These are phyloP conservation scores for Troides aeacus DNA, from an alignment of 2,888 invertebrate species.

Conservation along the genomic window DNA sequence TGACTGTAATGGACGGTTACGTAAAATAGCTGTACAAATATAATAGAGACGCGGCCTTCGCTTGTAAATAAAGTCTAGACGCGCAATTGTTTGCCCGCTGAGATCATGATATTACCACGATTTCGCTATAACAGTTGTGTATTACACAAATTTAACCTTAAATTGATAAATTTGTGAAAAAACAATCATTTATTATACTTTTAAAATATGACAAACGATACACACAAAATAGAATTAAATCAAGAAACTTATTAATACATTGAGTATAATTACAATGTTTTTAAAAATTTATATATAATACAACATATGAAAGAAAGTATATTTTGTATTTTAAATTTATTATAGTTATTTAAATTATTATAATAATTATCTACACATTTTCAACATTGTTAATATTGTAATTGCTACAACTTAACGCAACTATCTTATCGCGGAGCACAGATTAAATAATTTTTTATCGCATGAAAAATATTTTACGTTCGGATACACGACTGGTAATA, in stretches of 20 bases:
- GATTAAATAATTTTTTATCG: constrained; percentile 27
- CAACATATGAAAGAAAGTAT: too few species aligned
- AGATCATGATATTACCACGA: constrained; percentile 28
- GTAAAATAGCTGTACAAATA: constrained; percentile 23
- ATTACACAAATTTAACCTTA: not conserved
- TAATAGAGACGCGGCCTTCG: constrained; percentile 45
- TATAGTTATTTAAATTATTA: not conserved
- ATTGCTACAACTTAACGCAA: constrained; percentile 16
- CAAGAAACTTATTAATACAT: not conserved
- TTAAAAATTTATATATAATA: too few species aligned
- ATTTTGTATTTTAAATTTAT: not conserved
- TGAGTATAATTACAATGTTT: too few species aligned
- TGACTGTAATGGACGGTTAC: constrained; percentile 30
- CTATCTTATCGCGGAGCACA: constrained; percentile 27
- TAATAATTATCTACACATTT: not conserved
- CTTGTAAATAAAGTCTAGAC: constrained; percentile 36
- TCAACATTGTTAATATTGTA: constrained; percentile 7
- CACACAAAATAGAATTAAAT: not conserved
- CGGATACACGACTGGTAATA: constrained; percentile 6
- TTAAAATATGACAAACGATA: not conserved
- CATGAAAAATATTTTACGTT: constrained; percentile 8
- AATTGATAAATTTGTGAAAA: not conserved
- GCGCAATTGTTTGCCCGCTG: constrained; percentile 46
- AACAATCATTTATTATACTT: not conserved
- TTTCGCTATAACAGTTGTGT: not conserved